Evolutionary conservation across 2,113 vertebrate genomes (phyloP), one percentile per base, ranked within the genome.

Genomic region (Brachyistius frenatus): DNA sequence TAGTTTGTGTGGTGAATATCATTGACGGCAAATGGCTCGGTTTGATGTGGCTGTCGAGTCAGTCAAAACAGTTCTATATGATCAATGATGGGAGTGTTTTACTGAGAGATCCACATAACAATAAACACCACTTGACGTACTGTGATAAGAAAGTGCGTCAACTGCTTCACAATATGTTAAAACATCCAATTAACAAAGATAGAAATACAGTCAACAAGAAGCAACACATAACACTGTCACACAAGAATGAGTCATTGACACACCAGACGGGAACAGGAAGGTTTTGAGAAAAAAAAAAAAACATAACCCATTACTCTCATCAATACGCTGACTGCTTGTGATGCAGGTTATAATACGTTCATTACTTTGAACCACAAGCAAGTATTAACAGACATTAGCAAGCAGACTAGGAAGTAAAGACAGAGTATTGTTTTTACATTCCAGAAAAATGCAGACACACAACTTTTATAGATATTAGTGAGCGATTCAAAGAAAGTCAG

Each of bases 171-270:
- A 23, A 54, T 47, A 8, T 13, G 41, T 13, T 3, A 44, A 11
- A 44, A 44, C 41, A 44, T 44, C 41, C 41, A 44, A 44, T 13
- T 44, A 44, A 44, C 41, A 13, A 2, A 41, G 41, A 13, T 10
- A 9, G 3, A 44, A 44, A 44, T 44, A 3, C 10, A 44, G 41
- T 44, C 13, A 44, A 44, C 13, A 44, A 44, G 41, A 11, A 9
- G 41, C 41, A 2, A 44, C 5, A 44, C 10, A 44, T 13, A 66
- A 36, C 35, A 14, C 9, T 13, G 16, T 30, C 15, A 54, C 44
- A 50, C 32, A 41, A 44, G 55, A 73, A 58, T 66, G 71, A 74
- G 54, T 84, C 54, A 75, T 41, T 49, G 32, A 60, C 23, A 2
- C 16, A 10, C 2, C 44, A 60, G 33, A 41, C 1, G 0, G 55